Evolutionary conservation across 2,113 vertebrate species (phyloP).

Genomic region (Tretioscincus oriximinensis): DNA sequence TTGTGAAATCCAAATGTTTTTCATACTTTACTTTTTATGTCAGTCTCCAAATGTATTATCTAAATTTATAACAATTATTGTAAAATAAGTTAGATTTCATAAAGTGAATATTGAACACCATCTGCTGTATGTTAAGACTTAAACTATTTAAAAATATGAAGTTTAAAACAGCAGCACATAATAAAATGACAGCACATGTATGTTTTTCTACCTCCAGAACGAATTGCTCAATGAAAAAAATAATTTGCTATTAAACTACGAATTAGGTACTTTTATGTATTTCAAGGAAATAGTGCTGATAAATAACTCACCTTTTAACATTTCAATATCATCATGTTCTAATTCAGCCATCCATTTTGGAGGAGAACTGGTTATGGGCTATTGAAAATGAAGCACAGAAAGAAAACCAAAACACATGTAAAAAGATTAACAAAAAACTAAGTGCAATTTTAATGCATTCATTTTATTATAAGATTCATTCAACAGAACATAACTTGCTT

Average conservation of each 20-base stretch:
- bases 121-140: neutral
- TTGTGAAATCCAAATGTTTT: neutral
- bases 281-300: neutral
- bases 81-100: neutral
- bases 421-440: neutral
- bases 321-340: conserved; percentile 96
- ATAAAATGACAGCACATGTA: neutral
- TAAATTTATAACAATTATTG: neutral
- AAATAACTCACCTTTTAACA: conserved; percentile 88
- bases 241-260: neutral
- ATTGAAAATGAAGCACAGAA: conserved; percentile 42
- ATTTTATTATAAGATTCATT: neutral
- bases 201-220: neutral
- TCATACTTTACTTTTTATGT: neutral
- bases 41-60: neutral
- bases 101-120: neutral
- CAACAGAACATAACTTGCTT: neutral
- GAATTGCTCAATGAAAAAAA: neutral
- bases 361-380: conserved; percentile 95
- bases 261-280: neutral
- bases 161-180: neutral
- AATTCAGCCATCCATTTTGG: conserved; percentile 99
- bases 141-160: neutral
- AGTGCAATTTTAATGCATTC: neutral
- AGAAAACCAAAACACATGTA: neutral